Base-by-base conservation (phyloP, 1,140 invertebrate species). In the Heliconius congener region DNA sequence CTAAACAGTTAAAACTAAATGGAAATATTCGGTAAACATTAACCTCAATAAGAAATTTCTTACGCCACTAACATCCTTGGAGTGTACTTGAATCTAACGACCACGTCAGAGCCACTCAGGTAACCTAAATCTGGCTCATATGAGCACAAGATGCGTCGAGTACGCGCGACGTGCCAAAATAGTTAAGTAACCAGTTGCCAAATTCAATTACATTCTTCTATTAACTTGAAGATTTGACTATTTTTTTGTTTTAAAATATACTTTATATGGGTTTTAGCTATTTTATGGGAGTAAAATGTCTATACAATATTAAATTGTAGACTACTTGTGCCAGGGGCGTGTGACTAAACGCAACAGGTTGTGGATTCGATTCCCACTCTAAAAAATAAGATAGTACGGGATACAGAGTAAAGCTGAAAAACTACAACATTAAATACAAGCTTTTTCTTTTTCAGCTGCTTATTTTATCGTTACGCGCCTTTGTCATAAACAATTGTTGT, bases 101-200 rank as follows among this genome's bases (percentile, higher is more conserved):
- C 23, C 60, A 30, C 11, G 60, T 66, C 60, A 66, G 27, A 66
- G 27, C 60, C 46, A 46, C 60, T 76, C 74, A 50, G 74, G 74
- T 71, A 76, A 76, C 57, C 74, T 71, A 76, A 76, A 76, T 76
- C 74, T 27, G 60, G 39, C 74, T 76, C 34, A 71, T 76, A 76
- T 18, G 60, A 76, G 74, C 74, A 34, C 74, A 50, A 50, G 39
- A 71, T 71, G n/a, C 60, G 60, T 42, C 60, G 30, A 76, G 74
- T 71, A 27, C 19, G 23, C 39, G 37, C 37, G 37, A 27, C 55
- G 37, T 75, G 57, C 66, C 42, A 42, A 30, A 75, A 55, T n/a
- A 23, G 16, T 75, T 75, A 60, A 75, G 55, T 66, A 42, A 23
- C 5, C 39, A 11, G 39, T 30, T 76, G 73, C 73, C 55, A 75